A percentile compares a stretch with the other conserved stretches of the same genome.
phyloP scores from a whole-genome alignment of 2,797 vertebrate genomes.

The Falco peregrinus region DNA sequence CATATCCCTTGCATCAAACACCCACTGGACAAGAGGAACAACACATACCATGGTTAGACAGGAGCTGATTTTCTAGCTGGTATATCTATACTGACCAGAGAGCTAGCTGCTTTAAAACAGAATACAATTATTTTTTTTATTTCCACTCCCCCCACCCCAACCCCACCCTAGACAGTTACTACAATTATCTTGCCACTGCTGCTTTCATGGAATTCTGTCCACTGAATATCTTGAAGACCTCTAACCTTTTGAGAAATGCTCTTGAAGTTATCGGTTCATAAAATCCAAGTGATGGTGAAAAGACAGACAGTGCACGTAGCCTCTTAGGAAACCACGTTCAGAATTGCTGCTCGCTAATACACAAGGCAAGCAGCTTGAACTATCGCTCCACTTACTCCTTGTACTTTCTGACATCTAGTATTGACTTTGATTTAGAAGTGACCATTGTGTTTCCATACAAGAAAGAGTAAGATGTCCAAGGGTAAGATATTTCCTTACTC shows the following conservation, averaged over 20 bases:
- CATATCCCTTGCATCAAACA: background rate
- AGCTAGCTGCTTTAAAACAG: background rate
- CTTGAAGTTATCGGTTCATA: background rate
- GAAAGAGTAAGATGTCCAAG: background rate
- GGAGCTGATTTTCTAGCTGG: background rate
- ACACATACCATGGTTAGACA: background rate
- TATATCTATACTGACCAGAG: background rate
- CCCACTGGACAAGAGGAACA: background rate
- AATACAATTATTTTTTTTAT: background rate
- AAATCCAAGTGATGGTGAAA: background rate
- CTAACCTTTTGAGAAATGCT: background rate
- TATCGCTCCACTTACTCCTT: background rate
- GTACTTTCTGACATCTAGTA: background rate
- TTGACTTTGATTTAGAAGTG: background rate
- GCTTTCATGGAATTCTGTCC: background rate
- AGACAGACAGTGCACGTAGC: background rate
- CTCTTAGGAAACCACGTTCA: fast-evolving
- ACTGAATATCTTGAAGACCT: background rate
- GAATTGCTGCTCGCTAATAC: background rate
- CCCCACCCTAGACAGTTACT: background rate
- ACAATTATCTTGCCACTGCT: background rate
- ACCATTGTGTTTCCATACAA: background rate
- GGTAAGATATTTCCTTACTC: background rate
- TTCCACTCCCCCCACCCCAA: too few relatives aligned
- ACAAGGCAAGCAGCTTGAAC: background rate